phyloP scores from a whole-genome alignment of 2,888 invertebrate species.

The Eilema depressum region DNA sequence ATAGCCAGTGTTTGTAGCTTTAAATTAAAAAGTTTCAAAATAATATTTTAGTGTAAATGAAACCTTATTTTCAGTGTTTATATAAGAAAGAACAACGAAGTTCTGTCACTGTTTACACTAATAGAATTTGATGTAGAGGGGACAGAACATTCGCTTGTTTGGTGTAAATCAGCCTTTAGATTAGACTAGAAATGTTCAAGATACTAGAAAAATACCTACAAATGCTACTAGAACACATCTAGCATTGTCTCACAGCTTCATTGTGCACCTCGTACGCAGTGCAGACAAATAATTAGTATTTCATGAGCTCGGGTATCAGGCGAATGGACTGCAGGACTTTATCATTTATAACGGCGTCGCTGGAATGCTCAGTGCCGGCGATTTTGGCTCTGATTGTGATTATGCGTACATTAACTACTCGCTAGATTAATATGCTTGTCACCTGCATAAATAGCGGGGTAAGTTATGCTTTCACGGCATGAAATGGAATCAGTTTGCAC shows the following conservation, averaged over 20 bases:
- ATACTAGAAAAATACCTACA: neutral
- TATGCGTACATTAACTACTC: conserved; percentile 26
- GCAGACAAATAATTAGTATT: conserved; percentile 55
- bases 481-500: too few species aligned
- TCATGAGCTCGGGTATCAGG: conserved; percentile 47
- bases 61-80: too few species aligned
- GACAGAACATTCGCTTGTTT: too few species aligned
- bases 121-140: too few species aligned
- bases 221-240: conserved; percentile 18
- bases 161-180: too few species aligned
- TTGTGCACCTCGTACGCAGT: conserved; percentile 28
- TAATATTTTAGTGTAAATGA: too few species aligned
- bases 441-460: neutral
- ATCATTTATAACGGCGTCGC: conserved; percentile 17
- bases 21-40: too few species aligned
- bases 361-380: conserved; percentile 8
- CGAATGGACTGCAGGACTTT: conserved; percentile 32
- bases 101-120: too few species aligned
- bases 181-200: too few species aligned
- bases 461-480: neutral
- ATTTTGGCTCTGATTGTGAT: conserved; percentile 10
- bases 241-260: conserved; percentile 10
- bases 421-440: conserved; percentile 4
- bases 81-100: too few species aligned
- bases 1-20: too few species aligned